phyloP scores from a whole-genome alignment of 2,797 vertebrate genomes.

The Pempheris klunzingeri region DNA sequence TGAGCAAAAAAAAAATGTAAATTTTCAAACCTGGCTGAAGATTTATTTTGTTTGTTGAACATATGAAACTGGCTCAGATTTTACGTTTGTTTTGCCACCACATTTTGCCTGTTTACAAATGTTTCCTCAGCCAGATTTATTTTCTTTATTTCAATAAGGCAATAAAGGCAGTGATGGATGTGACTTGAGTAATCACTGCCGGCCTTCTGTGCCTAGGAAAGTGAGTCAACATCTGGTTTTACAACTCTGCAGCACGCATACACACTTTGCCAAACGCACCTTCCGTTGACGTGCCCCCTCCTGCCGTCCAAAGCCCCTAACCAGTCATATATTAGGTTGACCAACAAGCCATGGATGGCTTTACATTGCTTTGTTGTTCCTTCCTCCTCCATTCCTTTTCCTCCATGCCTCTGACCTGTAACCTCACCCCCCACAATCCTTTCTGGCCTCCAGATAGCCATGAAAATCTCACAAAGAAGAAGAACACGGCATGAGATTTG shows the following conservation, averaged over 20 bases:
- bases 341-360: slow-evolving; percentile 69
- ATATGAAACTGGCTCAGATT: slow-evolving; percentile 51
- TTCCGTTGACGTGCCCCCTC: slow-evolving; percentile 42
- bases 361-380: slow-evolving; percentile 64
- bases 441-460: slow-evolving; percentile 37
- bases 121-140: slow-evolving; percentile 60
- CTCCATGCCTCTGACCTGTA: slow-evolving; percentile 65
- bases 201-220: slow-evolving; percentile 55
- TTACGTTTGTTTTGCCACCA: slow-evolving; percentile 57
- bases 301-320: slow-evolving; percentile 51
- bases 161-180: slow-evolving; percentile 71
- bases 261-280: slow-evolving; percentile 33
- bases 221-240: slow-evolving; percentile 79
- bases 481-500: background rate
- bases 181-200: slow-evolving; percentile 50
- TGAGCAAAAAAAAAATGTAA: slow-evolving; percentile 41
- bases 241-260: slow-evolving; percentile 46
- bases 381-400: slow-evolving; percentile 30
- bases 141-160: slow-evolving; percentile 68
- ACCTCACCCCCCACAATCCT: slow-evolving; percentile 53
- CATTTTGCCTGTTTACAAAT: slow-evolving; percentile 67
- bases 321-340: slow-evolving; percentile 69
- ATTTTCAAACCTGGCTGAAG: slow-evolving; percentile 53
- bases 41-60: slow-evolving; percentile 56
- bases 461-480: slow-evolving; percentile 42